Evolutionary conservation across 2,888 invertebrate genomes (phyloP).

Genomic region (Leucophora obtusa): DNA sequence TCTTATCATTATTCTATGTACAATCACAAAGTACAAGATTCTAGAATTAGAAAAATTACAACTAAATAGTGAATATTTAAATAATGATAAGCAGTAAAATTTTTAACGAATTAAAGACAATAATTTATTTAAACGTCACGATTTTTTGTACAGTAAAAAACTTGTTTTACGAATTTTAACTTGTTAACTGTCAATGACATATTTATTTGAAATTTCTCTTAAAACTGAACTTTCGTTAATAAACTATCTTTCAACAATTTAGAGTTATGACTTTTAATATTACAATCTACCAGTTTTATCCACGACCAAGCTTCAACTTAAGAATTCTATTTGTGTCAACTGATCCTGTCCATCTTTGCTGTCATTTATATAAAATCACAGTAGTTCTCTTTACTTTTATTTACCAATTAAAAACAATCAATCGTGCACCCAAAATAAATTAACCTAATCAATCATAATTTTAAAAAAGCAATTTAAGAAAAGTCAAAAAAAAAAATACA

Average conservation of each 20-base stretch:
- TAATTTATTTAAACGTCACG: not conserved
- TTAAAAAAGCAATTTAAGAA: not conserved
- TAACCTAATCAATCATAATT: slow-evolving; percentile 1
- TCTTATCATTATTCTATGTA: not conserved
- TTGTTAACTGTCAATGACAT: no score
- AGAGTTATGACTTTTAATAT: no score
- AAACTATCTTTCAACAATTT: no score
- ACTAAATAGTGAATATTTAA: not conserved
- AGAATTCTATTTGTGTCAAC: no score
- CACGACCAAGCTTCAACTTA: no score
- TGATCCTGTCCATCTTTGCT: no score
- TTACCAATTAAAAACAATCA: slow-evolving; percentile 27
- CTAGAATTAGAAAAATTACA: not conserved
- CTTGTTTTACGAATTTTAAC: no score
- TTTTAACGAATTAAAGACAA: not conserved
- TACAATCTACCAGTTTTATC: no score
- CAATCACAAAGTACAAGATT: no score
- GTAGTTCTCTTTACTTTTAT: not conserved
- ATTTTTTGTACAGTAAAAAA: not conserved
- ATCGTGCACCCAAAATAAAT: not conserved
- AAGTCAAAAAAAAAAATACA: not conserved
- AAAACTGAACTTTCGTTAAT: no score
- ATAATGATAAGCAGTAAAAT: not conserved
- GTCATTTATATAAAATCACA: not conserved
- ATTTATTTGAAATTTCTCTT: no score